Percentiles rank a stretch among this genome's conserved stretches.
phyloP scores from a whole-genome alignment of 2,113 vertebrate species.

The Galeopterus variegatus region DNA sequence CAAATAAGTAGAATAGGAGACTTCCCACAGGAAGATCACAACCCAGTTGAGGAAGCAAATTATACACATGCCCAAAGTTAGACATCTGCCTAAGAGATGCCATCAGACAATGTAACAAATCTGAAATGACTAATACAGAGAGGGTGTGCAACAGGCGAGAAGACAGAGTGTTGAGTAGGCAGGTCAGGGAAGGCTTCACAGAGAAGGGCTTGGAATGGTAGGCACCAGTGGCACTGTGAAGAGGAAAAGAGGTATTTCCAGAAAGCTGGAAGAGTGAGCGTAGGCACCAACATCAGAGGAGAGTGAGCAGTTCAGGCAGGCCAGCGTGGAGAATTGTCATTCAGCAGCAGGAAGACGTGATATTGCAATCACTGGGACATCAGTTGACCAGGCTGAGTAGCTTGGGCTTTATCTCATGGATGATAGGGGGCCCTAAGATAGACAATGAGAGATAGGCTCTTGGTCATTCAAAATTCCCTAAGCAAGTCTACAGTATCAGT shows the following conservation, averaged over 20 bases:
- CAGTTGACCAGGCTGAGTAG: not conserved
- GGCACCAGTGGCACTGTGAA: not conserved
- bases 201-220: not conserved
- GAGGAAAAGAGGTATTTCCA: not conserved
- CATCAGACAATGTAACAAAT: not conserved
- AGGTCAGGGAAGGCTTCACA: not conserved
- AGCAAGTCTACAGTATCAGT: not conserved
- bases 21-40: not conserved
- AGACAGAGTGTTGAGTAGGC: not conserved
- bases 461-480: not conserved
- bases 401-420: not conserved
- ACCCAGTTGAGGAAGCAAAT: not conserved
- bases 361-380: not conserved
- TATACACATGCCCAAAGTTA: not conserved
- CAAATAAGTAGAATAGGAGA: too few relatives aligned
- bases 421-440: not conserved
- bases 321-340: not conserved
- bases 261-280: not conserved
- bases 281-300: not conserved
- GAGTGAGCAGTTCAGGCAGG: not conserved
- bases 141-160: not conserved
- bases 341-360: not conserved
- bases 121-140: not conserved
- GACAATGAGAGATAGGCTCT: not conserved
- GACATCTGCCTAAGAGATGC: not conserved